phyloP scores from a whole-genome alignment of 2,113 vertebrate genomes.

The Electrona antarctica region DNA sequence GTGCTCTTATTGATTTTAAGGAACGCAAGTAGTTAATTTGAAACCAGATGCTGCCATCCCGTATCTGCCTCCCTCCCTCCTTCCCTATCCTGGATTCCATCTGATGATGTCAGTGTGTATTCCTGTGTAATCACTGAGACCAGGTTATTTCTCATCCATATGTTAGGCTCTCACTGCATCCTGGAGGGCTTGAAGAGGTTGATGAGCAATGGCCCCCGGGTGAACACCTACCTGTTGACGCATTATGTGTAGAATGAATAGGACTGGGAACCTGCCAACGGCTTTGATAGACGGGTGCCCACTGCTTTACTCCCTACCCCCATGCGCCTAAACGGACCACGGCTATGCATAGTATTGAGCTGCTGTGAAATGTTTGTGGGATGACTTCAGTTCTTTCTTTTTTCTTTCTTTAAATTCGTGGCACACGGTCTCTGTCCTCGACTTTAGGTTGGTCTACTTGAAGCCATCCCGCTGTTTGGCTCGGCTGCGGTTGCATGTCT shows the following conservation, averaged over 20 bases:
- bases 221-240: slow-evolving; percentile 10
- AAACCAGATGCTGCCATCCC: slow-evolving; percentile 1
- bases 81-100: slow-evolving; percentile 8
- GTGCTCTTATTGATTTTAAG: neutral
- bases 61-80: neutral
- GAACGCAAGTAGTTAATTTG: slow-evolving; percentile 18
- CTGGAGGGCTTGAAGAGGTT: neutral
- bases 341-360: slow-evolving; percentile 39
- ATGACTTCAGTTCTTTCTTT: slow-evolving; percentile 65
- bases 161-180: neutral
- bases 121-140: slow-evolving; percentile 3
- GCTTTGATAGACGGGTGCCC: slow-evolving; percentile 10
- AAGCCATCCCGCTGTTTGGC: slow-evolving; percentile 55
- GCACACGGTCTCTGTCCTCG: slow-evolving; percentile 54
- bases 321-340: neutral
- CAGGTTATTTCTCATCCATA: slow-evolving; percentile 5
- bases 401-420: slow-evolving; percentile 38
- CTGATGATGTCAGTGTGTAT: slow-evolving; percentile 17
- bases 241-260: neutral
- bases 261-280: slow-evolving; percentile 12
- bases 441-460: slow-evolving; percentile 49
- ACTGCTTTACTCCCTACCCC: slow-evolving; percentile 6
- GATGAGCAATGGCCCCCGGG: slow-evolving; percentile 26
- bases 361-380: slow-evolving; percentile 64
- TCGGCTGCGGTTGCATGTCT: slow-evolving; percentile 52